A percentile compares a stretch with the other conserved stretches of the same genome.
phyloP scores from a whole-genome alignment of 2,888 invertebrate genomes.

The Abrostola triplasia region DNA sequence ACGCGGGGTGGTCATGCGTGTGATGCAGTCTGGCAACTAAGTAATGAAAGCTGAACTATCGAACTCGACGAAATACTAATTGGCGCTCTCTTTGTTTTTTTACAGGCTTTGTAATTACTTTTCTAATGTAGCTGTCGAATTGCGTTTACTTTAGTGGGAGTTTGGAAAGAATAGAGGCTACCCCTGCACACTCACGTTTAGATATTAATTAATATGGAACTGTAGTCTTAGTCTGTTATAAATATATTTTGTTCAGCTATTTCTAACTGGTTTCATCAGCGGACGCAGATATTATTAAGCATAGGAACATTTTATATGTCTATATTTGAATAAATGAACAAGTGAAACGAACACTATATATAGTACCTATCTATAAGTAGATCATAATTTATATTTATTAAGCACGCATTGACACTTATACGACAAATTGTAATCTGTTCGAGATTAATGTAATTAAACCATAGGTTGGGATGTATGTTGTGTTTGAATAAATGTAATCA shows the following conservation, averaged over 20 bases:
- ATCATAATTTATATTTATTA: not conserved
- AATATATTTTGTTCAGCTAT: too few species aligned
- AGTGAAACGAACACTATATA: too few species aligned
- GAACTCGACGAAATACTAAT: conserved; percentile 28
- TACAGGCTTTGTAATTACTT: not conserved
- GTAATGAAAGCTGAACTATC: conserved; percentile 50
- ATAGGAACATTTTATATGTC: too few species aligned
- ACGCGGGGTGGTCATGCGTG: conserved; percentile 56
- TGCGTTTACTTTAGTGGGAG: not conserved
- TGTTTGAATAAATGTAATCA: not conserved
- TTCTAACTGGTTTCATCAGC: too few species aligned
- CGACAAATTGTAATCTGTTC: too few species aligned
- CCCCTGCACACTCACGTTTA: too few species aligned
- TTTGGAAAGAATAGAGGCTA: too few species aligned
- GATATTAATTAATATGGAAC: too few species aligned
- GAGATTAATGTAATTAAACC: conserved; percentile 13
- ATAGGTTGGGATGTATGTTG: not conserved
- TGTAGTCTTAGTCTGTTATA: too few species aligned
- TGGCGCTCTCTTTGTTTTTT: conserved; percentile 7
- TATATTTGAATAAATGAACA: too few species aligned
- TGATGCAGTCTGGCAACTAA: conserved; percentile 58
- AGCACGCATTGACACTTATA: not conserved
- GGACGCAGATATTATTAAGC: too few species aligned
- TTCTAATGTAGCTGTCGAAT: not conserved
- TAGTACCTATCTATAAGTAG: too few species aligned